These are phyloP conservation scores for Furnarius figulus DNA, from an alignment of 2,113 vertebrate genomes.

Conservation along the genomic window DNA sequence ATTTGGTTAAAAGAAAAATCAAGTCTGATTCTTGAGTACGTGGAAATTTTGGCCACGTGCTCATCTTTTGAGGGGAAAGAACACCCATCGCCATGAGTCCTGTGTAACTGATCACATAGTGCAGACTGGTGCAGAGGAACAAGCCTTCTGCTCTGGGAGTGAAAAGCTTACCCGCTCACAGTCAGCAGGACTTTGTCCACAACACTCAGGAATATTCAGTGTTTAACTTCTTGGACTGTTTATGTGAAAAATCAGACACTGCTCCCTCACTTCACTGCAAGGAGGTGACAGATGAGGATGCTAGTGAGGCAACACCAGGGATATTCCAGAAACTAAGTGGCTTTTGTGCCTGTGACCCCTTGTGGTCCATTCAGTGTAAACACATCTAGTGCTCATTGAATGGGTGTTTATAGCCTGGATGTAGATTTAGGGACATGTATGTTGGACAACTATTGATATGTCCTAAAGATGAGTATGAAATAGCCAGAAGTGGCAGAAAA, in stretches of 20 bases:
- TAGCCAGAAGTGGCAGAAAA: neutral
- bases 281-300: neutral
- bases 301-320: neutral
- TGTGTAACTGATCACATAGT: neutral
- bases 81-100: too few species aligned
- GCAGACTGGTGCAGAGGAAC: neutral
- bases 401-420: neutral
- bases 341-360: neutral
- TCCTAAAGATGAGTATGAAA: neutral
- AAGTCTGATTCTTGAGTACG: neutral
- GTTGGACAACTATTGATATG: neutral
- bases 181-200: neutral
- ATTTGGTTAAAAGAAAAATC: neutral
- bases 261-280: neutral
- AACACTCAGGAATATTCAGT: neutral
- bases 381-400: neutral
- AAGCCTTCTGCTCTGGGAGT: neutral
- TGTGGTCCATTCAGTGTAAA: fast-evolving
- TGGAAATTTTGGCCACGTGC: fast-evolving
- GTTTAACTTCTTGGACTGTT: neutral
- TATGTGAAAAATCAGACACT: neutral
- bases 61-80: neutral
- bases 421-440: neutral
- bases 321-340: neutral
- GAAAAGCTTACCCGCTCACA: neutral